Conservation (phyloP, 2,113 vertebrate genomes). For the Rhegmatorhina hoffmannsi region DNA sequence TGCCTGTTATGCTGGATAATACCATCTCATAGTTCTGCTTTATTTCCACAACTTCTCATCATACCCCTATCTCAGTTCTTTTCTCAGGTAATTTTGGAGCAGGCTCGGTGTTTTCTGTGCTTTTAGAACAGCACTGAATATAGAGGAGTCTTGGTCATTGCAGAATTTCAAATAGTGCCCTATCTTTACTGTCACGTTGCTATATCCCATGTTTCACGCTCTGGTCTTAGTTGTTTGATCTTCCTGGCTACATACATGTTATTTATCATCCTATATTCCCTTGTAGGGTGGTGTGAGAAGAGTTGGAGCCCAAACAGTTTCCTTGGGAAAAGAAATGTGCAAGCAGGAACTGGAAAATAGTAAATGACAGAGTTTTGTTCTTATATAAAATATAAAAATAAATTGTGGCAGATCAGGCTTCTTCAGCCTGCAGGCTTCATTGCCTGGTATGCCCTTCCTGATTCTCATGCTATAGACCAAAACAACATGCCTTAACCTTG, state of each 20-base stretch:
- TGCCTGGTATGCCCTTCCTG: background rate
- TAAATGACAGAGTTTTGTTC: background rate
- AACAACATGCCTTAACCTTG: conserved; percentile 13
- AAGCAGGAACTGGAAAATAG: background rate
- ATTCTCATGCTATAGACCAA: conserved; percentile 38
- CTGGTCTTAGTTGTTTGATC: background rate
- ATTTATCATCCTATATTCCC: background rate
- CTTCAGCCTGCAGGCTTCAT: conserved; percentile 4
- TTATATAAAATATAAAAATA: background rate
- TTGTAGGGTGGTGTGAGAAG: background rate
- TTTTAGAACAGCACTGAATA: background rate
- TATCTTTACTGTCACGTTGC: background rate
- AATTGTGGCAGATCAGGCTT: background rate
- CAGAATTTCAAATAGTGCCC: background rate
- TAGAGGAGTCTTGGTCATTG: background rate
- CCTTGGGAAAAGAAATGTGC: background rate
- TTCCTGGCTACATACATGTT: background rate
- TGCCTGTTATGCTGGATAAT: background rate
- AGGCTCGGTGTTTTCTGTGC: background rate
- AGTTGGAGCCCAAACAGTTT: background rate
- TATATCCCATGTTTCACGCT: background rate
- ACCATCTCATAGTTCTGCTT: background rate
- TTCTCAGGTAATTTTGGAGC: background rate
- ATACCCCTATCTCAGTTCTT: background rate
- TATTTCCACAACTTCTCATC: background rate